phyloP scores from a whole-genome alignment of 2,888 invertebrate species.

The Drosophila atripex region DNA sequence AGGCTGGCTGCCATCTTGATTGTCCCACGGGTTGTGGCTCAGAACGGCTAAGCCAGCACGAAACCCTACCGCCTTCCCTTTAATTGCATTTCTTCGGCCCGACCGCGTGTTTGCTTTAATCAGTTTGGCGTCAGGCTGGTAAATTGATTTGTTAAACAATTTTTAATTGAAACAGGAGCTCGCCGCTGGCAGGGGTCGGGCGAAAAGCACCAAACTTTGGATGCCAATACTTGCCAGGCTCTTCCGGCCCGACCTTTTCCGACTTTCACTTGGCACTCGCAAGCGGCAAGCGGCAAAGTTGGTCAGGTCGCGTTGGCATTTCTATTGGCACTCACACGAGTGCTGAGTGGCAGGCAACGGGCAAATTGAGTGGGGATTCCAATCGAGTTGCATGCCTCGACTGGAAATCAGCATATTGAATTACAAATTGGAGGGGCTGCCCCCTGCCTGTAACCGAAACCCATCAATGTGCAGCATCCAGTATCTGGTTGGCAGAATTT shows the following conservation, averaged over 20 bases:
- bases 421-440: conserved; percentile 47
- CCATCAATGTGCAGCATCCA: conserved; percentile 30
- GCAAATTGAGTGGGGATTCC: conserved; percentile 14
- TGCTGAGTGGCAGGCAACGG: conserved; percentile 62
- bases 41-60: background rate
- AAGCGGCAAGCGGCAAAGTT: conserved; percentile 51
- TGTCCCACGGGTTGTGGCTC: conserved; percentile 52
- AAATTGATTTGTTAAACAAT: conserved; percentile 75
- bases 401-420: conserved; percentile 57
- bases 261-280: conserved; percentile 53
- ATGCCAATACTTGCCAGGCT: conserved; percentile 37
- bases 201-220: conserved; percentile 57
- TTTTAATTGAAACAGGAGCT: conserved; percentile 71
- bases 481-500: conserved; percentile 33
- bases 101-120: conserved; percentile 43
- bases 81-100: conserved; percentile 60
- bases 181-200: conserved; percentile 37
- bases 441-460: conserved; percentile 17
- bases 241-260: conserved; percentile 10
- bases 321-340: conserved; percentile 57
- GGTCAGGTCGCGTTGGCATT: conserved; percentile 67
- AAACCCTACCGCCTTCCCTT: conserved; percentile 23
- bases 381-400: conserved; percentile 3
- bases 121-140: conserved; percentile 50
- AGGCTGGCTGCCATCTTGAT: conserved; percentile 41